Conservation (phyloP, 2,113 vertebrate species). For the Lota lota region DNA sequence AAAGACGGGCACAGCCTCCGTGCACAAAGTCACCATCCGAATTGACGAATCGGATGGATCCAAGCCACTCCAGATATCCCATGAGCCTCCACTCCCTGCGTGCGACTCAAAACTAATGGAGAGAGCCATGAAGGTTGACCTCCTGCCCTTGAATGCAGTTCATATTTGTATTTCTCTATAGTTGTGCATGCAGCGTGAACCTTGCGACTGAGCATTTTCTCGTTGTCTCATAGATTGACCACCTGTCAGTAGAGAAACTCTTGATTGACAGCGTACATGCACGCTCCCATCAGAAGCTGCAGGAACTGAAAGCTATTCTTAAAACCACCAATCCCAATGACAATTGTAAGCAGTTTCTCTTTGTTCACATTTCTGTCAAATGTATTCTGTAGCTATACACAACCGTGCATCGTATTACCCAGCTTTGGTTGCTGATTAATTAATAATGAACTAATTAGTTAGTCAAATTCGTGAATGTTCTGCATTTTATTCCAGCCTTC, state of each 20-base stretch:
- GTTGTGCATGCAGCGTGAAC: background rate
- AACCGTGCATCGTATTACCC: background rate
- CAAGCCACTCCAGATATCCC: slow-evolving; percentile 96
- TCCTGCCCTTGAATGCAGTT: too few relatives aligned
- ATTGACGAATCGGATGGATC: slow-evolving; percentile 95
- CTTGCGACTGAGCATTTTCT: background rate
- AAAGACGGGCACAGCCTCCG: slow-evolving; percentile 90
- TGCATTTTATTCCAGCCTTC: slow-evolving; percentile 76
- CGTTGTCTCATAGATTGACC: slow-evolving; percentile 84
- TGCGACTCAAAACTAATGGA: slow-evolving; percentile 96
- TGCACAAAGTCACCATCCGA: slow-evolving; percentile 96
- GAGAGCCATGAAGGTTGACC: slow-evolving; percentile 91
- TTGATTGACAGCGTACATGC: slow-evolving; percentile 97
- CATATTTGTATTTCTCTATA: background rate
- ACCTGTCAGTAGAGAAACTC: slow-evolving; percentile 96
- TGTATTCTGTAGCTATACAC: background rate
- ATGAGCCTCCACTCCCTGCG: slow-evolving; percentile 91
- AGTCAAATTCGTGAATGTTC: background rate
- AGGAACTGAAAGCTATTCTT: slow-evolving; percentile 94
- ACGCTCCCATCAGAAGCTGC: slow-evolving; percentile 94
- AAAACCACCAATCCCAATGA: slow-evolving; percentile 87
- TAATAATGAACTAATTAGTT: background rate
- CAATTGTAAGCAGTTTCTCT: slow-evolving; percentile 80
- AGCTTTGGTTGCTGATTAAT: background rate
- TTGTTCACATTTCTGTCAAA: background rate